Percentiles rank a stretch among this genome's conserved stretches.
Conservation (phyloP, 2,113 vertebrate genomes). For the Mesocricetus auratus region DNA sequence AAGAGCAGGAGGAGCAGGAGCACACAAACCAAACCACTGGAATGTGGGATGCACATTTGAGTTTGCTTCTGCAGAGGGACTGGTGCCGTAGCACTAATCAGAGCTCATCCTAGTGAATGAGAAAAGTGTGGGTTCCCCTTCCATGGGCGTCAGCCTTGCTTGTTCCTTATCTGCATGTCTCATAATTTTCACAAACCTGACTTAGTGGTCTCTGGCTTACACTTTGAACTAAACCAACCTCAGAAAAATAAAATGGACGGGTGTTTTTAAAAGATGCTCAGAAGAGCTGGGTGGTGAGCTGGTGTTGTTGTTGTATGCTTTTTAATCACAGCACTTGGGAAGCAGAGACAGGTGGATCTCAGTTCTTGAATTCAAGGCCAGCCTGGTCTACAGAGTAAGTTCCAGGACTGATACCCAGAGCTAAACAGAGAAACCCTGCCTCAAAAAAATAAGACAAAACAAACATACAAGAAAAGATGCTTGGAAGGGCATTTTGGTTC, state of each 20-base stretch:
- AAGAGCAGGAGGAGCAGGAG: neutral
- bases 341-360: neutral
- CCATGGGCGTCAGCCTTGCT: accelerated
- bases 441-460: neutral
- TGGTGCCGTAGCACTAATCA: too few relatives aligned
- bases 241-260: neutral
- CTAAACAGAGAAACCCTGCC: neutral
- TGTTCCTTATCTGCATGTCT: neutral
- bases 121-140: neutral
- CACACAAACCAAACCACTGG: neutral
- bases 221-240: neutral
- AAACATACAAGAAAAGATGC: neutral
- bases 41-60: neutral
- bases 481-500: neutral
- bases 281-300: too few relatives aligned
- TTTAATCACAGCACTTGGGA: neutral
- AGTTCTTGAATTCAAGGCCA: neutral
- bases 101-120: neutral
- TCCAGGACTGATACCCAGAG: neutral
- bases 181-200: neutral
- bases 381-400: neutral
- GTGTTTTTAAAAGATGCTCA: neutral
- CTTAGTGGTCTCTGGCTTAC: neutral
- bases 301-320: too few relatives aligned
- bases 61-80: neutral